Conservation (phyloP, 2,888 invertebrate species). For the Epinotia bilunana region DNA sequence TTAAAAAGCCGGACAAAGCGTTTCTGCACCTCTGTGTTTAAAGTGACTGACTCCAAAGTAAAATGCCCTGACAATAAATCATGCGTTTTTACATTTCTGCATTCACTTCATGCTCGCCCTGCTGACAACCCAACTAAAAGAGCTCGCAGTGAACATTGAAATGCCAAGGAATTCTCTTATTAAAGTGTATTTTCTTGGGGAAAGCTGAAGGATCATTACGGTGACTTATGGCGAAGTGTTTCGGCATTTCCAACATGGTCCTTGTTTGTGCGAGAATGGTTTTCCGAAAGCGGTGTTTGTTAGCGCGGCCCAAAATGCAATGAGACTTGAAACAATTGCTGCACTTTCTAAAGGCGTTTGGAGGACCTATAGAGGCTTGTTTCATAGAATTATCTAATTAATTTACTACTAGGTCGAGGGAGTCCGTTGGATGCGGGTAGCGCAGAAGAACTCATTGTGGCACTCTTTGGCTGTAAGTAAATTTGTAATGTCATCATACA, state of each 20-base stretch:
- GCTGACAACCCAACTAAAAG: slow-evolving; percentile 37
- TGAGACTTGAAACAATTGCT: not conserved
- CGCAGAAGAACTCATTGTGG: too few species aligned
- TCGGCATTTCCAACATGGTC: slow-evolving; percentile 52
- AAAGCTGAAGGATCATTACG: slow-evolving; percentile 39
- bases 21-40: not conserved
- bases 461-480: too few species aligned
- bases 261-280: slow-evolving; percentile 13
- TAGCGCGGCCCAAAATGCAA: not conserved
- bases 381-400: not conserved
- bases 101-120: slow-evolving; percentile 32
- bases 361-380: not conserved
- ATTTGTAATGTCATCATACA: too few species aligned
- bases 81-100: slow-evolving; percentile 42
- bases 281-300: not conserved
- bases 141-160: slow-evolving; percentile 23
- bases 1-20: too few species aligned
- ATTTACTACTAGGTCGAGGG: too few species aligned
- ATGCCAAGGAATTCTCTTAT: slow-evolving; percentile 36
- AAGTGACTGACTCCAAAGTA: not conserved
- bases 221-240: slow-evolving; percentile 43
- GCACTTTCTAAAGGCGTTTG: not conserved
- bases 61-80: slow-evolving; percentile 23
- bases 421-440: too few species aligned
- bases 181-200: slow-evolving; percentile 43